Percentiles rank a stretch among this genome's conserved stretches.
phyloP scores from a whole-genome alignment of 2,888 invertebrate species.

The Trichacis sp. region DNA sequence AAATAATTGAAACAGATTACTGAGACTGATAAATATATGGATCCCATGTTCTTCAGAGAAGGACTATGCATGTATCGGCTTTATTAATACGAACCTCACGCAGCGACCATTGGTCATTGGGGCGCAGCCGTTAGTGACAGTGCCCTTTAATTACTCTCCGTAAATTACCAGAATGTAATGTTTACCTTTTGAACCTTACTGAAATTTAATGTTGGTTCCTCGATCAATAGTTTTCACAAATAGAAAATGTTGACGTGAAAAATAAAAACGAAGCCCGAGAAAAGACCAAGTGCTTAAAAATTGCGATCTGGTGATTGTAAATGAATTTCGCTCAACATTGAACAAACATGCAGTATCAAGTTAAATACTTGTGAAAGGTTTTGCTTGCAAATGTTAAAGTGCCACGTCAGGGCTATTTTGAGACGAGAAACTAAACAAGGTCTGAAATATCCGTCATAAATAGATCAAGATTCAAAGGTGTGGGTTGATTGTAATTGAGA shows the following conservation, averaged over 20 bases:
- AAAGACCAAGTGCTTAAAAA: neutral
- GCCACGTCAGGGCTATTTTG: neutral
- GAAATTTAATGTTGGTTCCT: no score
- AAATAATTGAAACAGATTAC: neutral
- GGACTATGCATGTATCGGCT: conserved; percentile 13
- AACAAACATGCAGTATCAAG: neutral
- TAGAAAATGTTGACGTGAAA: neutral
- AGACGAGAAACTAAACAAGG: neutral
- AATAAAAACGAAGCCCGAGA: neutral
- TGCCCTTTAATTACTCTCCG: conserved; percentile 61
- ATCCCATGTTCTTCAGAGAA: neutral
- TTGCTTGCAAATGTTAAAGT: neutral
- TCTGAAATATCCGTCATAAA: neutral
- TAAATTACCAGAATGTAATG: conserved; percentile 31
- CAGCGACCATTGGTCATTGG: conserved; percentile 60
- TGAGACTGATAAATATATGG: neutral
- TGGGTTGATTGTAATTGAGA: neutral
- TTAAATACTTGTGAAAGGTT: neutral
- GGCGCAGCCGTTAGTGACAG: conserved; percentile 60
- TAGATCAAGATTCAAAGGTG: neutral
- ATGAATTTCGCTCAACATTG: neutral
- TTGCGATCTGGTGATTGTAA: neutral
- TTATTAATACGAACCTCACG: conserved; percentile 60
- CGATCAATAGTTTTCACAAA: no score
- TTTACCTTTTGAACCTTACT: conserved; percentile 11